Evolutionary conservation across 37 sponge, comb jelly and placozoan genomes (phyloP), one percentile per base, ranked within the genome.

Genomic region (Aplysina aerophoba): DNA sequence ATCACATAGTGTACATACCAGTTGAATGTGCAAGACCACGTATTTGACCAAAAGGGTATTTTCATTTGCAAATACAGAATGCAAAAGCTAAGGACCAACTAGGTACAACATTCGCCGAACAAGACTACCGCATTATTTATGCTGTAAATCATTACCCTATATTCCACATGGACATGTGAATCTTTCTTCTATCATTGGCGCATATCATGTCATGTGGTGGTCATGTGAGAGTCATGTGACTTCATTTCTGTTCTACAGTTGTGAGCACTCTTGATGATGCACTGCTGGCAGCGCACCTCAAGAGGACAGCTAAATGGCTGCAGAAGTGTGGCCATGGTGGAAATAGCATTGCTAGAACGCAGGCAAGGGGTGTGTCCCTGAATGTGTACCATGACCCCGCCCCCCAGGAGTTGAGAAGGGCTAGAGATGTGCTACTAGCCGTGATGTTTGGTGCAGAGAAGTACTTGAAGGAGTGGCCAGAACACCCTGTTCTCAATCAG

Each of bases 401-500:
- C 19, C 68, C 83, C 4, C 12, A 31, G 39, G 94, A 93, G 59
- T 71, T 61, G 31, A 38, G 20, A 30, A 77, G 33, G 37, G 81
- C 81, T 27, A 36, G 24, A 34, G 54, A 81, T 36, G 73, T 96
- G 5, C 24, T 96, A 0, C 19, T 24, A 8, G 33, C 25, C 25
- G 24, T 93, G 60, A 50, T 24, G 6, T 33, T 33, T 22, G 34
- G 83, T 55, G 65, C 83, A 0, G 54, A 82, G 8, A 72, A 87
- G 24, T 58, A 90, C 14, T 82, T 97, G 30, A 22, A 59, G 12
- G 86, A 94, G 44, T 97, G 95, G 95, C 98, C 98, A 22, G 95
- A 97, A 0, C 90, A 96, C 83, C 95, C 98, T 35, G 90, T 83
- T 22, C 83, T 97, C 28, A 73, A 69, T 15, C 93, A 95, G 91